Conservation (phyloP, 2,797 vertebrate species). For the Luscinia megarhynchos region DNA sequence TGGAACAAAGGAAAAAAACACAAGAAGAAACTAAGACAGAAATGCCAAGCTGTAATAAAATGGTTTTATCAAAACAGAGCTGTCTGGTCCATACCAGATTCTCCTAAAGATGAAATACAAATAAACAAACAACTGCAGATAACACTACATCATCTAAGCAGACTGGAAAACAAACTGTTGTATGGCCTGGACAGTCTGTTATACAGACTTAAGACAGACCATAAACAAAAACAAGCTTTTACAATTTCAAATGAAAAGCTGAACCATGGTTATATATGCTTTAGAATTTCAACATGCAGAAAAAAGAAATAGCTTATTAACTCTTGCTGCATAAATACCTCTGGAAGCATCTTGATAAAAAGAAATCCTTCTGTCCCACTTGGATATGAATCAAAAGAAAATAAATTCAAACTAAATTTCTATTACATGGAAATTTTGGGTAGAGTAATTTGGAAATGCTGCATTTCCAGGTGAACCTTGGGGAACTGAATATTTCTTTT, state of each 20-base stretch:
- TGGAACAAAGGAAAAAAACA: constrained; percentile 3
- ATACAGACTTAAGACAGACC: constrained; percentile 18
- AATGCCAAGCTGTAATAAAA: constrained; percentile 42
- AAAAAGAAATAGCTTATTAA: constrained; percentile 6
- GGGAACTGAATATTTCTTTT: background rate
- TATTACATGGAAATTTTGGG: background rate
- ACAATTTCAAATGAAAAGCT: constrained; percentile 33
- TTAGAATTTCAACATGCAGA: background rate
- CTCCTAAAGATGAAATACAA: constrained; percentile 58
- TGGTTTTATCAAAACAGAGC: constrained; percentile 39
- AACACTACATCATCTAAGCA: constrained; percentile 43
- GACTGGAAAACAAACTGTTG: constrained; percentile 64
- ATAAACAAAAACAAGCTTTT: constrained; percentile 52
- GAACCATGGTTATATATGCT: background rate
- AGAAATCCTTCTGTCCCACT: background rate
- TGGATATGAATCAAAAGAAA: background rate
- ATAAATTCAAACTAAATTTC: background rate
- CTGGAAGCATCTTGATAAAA: background rate
- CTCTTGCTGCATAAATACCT: background rate
- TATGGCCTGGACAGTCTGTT: constrained; percentile 50
- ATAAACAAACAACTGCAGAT: constrained; percentile 64
- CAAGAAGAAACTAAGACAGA: constrained; percentile 4
- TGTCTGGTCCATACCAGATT: constrained; percentile 52
- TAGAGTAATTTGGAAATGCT: background rate
- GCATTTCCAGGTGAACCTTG: background rate